phyloP scores from a whole-genome alignment of 2,888 invertebrate genomes.

The Silvanus unidentatus region DNA sequence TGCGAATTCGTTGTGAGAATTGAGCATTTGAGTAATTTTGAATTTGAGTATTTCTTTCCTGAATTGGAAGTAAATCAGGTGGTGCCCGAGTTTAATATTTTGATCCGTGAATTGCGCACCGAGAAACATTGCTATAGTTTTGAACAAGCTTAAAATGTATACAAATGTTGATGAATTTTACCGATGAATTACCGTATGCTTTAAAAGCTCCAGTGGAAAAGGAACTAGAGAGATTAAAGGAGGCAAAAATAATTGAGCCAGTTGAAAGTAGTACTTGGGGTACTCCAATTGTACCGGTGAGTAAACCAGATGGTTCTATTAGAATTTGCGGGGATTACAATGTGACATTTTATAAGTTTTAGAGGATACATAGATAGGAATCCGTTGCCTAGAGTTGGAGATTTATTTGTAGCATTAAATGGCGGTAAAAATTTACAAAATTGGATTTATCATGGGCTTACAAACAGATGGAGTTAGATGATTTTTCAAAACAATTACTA shows the following conservation, averaged over 20 bases:
- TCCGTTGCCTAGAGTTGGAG: neutral
- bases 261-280: conserved; percentile 8
- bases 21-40: no score
- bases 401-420: neutral
- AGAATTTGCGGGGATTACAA: conserved; percentile 5
- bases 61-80: no score
- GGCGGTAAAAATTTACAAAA: neutral
- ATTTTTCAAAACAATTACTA: conserved; percentile 8
- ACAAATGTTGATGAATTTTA: no score
- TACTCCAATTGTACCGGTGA: conserved; percentile 12
- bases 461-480: conserved; percentile 17
- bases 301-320: conserved; percentile 6
- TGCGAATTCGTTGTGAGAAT: no score
- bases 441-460: conserved; percentile 11
- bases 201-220: neutral
- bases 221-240: neutral
- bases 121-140: no score
- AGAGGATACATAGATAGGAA: neutral
- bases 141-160: no score
- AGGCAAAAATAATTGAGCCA: neutral
- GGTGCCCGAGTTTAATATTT: no score
- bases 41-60: no score
- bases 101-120: no score
- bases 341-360: neutral
- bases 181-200: neutral